Evolutionary conservation across 2,888 invertebrate genomes (phyloP).

Genomic region (Yponomeuta plumbellus): DNA sequence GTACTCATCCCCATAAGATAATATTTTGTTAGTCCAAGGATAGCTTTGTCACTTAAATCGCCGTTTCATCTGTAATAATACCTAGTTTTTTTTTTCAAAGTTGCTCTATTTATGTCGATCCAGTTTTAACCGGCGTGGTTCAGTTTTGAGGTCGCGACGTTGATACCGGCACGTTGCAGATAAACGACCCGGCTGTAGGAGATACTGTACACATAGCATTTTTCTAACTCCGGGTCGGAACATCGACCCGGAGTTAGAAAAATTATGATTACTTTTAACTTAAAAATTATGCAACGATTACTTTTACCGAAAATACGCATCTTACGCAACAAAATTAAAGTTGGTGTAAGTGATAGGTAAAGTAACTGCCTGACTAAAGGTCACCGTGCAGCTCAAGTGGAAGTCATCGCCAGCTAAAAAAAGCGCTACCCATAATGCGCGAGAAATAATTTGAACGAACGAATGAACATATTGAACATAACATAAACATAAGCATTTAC

Average conservation of each 20-base stretch:
- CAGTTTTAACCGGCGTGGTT: constrained; percentile 1
- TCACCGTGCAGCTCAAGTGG: too few species aligned
- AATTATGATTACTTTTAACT: too few species aligned
- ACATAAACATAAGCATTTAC: too few species aligned
- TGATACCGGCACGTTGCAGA: constrained; percentile 1
- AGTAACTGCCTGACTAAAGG: too few species aligned
- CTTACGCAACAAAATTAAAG: too few species aligned
- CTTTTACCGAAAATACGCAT: too few species aligned
- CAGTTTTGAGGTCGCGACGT: constrained; percentile 9
- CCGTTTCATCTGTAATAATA: neutral
- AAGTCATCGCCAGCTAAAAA: too few species aligned
- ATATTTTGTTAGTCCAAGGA: neutral
- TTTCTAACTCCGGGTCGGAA: neutral
- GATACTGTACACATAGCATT: neutral
- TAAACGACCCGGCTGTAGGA: neutral
- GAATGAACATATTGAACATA: too few species aligned
- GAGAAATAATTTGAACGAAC: too few species aligned
- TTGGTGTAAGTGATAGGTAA: too few species aligned
- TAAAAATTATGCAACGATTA: neutral
- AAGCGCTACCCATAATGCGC: too few species aligned
- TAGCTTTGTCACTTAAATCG: neutral
- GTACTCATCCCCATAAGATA: neutral
- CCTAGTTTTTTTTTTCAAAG: neutral
- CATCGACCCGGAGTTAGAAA: too few species aligned
- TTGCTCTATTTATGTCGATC: neutral